Conservation (phyloP, 2,797 vertebrate genomes). For the Spinibarbus caldwelli region DNA sequence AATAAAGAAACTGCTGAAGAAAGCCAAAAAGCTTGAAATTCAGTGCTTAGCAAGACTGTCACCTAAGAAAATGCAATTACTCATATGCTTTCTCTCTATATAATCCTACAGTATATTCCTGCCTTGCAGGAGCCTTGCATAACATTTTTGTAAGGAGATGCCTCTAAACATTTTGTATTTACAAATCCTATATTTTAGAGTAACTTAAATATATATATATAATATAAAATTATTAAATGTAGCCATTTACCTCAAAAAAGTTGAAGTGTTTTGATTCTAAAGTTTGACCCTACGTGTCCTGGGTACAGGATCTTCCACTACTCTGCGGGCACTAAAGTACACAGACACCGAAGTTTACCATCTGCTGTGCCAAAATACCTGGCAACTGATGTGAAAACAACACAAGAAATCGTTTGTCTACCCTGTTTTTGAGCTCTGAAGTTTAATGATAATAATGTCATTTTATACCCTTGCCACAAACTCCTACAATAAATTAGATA, state of each 20-base stretch:
- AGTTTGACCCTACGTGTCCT: constrained; percentile 7
- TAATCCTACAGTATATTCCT: constrained; percentile 72
- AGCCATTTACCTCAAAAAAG: neutral
- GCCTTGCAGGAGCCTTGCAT: constrained; percentile 66
- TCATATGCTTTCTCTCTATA: constrained; percentile 73
- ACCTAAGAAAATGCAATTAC: constrained; percentile 69
- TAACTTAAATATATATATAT: neutral
- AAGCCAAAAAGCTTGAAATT: constrained; percentile 60
- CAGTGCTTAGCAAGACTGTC: constrained; percentile 65
- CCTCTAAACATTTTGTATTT: constrained; percentile 65
- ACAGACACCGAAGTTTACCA: constrained; percentile 29
- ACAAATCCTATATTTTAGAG: neutral
- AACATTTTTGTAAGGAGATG: constrained; percentile 76
- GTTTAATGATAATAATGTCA: constrained; percentile 56
- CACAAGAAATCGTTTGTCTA: constrained; percentile 32
- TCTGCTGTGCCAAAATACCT: constrained; percentile 47
- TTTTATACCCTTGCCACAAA: constrained; percentile 57
- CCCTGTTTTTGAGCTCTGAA: constrained; percentile 38
- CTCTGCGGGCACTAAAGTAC: constrained; percentile 41
- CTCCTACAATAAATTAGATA: constrained; percentile 60
- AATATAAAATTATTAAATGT: neutral
- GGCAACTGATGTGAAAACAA: constrained; percentile 46
- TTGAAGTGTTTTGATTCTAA: neutral
- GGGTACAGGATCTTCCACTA: constrained; percentile 27
- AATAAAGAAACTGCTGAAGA: constrained; percentile 62